These are phyloP conservation scores for Drosophila melanosoma DNA, from an alignment of 2,888 invertebrate genomes.

Conservation along the genomic window DNA sequence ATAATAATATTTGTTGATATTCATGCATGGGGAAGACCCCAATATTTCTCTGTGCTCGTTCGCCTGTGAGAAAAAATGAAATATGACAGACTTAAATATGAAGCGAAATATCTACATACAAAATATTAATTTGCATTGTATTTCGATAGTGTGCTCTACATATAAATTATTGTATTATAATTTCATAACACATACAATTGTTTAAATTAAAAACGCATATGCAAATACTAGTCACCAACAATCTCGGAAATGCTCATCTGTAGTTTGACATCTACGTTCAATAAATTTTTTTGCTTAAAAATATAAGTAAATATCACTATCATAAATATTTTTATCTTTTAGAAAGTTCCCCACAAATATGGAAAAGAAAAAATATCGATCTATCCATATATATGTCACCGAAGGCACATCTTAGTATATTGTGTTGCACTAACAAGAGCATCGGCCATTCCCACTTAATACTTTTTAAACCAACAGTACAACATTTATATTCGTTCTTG, in stretches of 20 bases:
- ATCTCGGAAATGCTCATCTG: background rate
- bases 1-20: background rate
- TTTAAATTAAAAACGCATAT: background rate
- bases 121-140: background rate
- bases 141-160: background rate
- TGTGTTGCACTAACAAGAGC: too few species aligned
- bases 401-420: too few species aligned
- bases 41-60: background rate
- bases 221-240: background rate
- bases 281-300: background rate
- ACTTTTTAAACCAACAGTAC: too few species aligned
- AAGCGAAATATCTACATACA: background rate
- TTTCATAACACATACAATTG: background rate
- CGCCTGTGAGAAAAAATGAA: background rate
- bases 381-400: too few species aligned
- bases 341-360: background rate
- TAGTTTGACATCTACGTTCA: background rate
- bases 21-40: background rate
- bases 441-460: too few species aligned
- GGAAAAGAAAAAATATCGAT: background rate
- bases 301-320: background rate
- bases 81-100: background rate
- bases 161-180: background rate
- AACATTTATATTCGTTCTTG: too few species aligned
- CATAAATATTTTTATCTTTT: background rate